Evolutionary conservation across 1,140 invertebrate species (phyloP), one percentile per base, ranked within the genome.

Genomic region (Bombus sylvicola): DNA sequence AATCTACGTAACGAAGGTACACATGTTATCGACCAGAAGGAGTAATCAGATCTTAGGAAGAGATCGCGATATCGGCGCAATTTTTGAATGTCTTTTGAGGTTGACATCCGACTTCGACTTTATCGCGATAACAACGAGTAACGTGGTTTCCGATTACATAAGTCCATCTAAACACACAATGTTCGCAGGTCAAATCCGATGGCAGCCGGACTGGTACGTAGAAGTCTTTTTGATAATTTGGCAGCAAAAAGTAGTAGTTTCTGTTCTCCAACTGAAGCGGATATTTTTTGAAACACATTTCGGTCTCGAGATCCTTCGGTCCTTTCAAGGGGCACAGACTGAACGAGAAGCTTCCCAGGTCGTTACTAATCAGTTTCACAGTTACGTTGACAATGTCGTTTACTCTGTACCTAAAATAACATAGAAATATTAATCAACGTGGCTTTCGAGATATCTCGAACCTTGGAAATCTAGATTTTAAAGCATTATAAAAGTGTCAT

Each of bases 81-180:
- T 96, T 96, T 78, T 96, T 94, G 90, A 97, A 97, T 9, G 95
- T 96, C 93, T 97, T 97, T 89, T 97, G 97, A 3, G 94, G 92
- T 31, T 97, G 97, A 88, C 97, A 97, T 8, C 97, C 97, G 25
- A 96, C 5, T 39, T 88, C 91, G 10, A 90, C 90, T 12, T 37
- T 90, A 18, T 94, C 95, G 79, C 96, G 79, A 4, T 90, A 89
- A 88, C 96, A 97, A 3, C 85, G 71, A 6, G 96, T 96, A 96
- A 96, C 96, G 62, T 95, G 95, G 87, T 97, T 97, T 28, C 95
- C 96, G 76, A 95, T 95, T 69, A 92, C 93, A 88, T 97, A 97
- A 83, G 96, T 96, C 97, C 97, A 97, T 81, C 97, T 87, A 5
- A 97, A 90, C 0, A 97, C 96, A 91, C 97, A 97, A 69, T 96